A percentile compares a stretch with the other conserved stretches of the same genome.
These are phyloP conservation scores for Tachysurus vachellii DNA, from an alignment of 2,113 vertebrate species.

Conservation along the genomic window DNA sequence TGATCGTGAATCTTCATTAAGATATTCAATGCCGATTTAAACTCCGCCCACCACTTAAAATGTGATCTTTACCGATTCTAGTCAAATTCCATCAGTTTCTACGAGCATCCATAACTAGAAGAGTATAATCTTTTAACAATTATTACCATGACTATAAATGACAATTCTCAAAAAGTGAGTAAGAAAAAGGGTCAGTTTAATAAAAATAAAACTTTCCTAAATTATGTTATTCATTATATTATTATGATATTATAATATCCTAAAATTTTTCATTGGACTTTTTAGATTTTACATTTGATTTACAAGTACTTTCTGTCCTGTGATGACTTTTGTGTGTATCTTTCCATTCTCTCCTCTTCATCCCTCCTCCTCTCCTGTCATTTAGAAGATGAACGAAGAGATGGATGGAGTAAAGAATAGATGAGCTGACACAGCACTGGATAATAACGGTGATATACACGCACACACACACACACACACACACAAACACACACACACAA, in stretches of 20 bases:
- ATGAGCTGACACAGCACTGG: slow-evolving; percentile 95
- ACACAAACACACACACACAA: slow-evolving; percentile 93
- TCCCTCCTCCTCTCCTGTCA: slow-evolving; percentile 7
- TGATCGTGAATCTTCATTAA: not conserved
- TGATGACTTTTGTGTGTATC: no score
- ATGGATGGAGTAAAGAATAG: slow-evolving; percentile 97
- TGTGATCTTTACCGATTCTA: not conserved
- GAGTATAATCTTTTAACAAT: not conserved
- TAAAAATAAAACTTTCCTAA: not conserved
- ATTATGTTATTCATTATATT: no score
- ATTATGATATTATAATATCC: no score
- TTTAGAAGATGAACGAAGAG: slow-evolving; percentile 77
- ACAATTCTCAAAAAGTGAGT: not conserved
- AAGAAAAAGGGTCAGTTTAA: not conserved
- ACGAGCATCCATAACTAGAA: not conserved
- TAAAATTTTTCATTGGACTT: no score
- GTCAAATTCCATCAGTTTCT: not conserved
- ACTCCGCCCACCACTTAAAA: not conserved
- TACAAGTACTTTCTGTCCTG: slow-evolving; percentile 12
- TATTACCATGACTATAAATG: not conserved
- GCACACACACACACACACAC: slow-evolving; percentile 95
- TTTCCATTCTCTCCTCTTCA: not conserved
- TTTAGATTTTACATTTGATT: not conserved
- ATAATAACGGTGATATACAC: slow-evolving; percentile 98
- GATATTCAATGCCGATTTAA: not conserved